Percentiles rank a stretch among this genome's conserved stretches.
These are phyloP conservation scores for Drosophila repletoides DNA, from an alignment of 1,140 invertebrate species.

Conservation along the genomic window DNA sequence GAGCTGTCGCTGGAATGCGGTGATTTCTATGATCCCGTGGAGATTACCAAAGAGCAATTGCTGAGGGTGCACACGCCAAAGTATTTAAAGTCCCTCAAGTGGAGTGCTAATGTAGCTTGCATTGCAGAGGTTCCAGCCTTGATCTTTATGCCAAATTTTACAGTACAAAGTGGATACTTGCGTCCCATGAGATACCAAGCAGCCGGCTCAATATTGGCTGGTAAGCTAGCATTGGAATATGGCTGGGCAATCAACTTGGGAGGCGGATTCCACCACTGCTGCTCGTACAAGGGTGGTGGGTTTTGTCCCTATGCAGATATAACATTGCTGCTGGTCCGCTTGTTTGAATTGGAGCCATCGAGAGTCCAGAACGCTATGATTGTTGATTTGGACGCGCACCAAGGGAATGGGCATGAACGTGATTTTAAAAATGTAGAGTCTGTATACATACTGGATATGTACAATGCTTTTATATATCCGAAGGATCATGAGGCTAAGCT, in stretches of 20 bases:
- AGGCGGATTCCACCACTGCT: constrained; percentile 94
- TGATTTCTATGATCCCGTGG: constrained; percentile 85
- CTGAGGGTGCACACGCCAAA: constrained; percentile 87
- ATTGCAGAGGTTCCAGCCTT: constrained; percentile 91
- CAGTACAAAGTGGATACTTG: constrained; percentile 90
- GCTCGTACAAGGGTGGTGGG: constrained; percentile 88
- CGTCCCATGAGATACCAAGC: constrained; percentile 91
- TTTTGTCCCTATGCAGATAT: constrained; percentile 96
- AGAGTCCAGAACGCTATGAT: constrained; percentile 89
- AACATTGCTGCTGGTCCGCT: constrained; percentile 88
- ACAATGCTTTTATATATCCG: constrained; percentile 92
- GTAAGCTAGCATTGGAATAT: constrained; percentile 89
- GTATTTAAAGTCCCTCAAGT: constrained; percentile 89
- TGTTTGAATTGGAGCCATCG: constrained; percentile 85
- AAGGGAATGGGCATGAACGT: constrained; percentile 93
- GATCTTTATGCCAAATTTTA: constrained; percentile 89
- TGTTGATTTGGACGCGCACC: constrained; percentile 94
- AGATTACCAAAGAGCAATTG: constrained; percentile 88
- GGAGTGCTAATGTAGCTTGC: constrained; percentile 89
- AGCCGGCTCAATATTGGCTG: constrained; percentile 91
- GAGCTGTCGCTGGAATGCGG: constrained; percentile 83
- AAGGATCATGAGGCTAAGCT: constrained; percentile 89
- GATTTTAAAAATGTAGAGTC: constrained; percentile 89
- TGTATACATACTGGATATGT: constrained; percentile 94
- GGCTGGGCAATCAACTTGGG: constrained; percentile 96